Conservation (phyloP, 2,888 invertebrate genomes). For the Drosophila mettleri region DNA sequence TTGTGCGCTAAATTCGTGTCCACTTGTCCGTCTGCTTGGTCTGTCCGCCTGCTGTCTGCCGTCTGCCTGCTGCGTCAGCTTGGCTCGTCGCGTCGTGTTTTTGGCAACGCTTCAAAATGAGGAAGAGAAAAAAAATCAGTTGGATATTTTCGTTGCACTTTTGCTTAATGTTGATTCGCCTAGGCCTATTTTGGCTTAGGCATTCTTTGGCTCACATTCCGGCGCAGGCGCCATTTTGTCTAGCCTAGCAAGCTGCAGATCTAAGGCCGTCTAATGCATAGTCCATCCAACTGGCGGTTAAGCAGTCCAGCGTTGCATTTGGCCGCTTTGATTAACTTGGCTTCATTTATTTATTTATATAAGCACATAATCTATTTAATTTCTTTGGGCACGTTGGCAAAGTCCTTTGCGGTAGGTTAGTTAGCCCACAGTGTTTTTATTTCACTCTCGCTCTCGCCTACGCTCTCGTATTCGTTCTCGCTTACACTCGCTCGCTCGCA, state of each 20-base stretch:
- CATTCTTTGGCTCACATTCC: constrained; percentile 32
- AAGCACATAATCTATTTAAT: constrained; percentile 51
- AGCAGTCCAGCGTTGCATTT: constrained; percentile 10
- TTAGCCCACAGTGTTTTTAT: constrained; percentile 44
- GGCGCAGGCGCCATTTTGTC: constrained; percentile 72
- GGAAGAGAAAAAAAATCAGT: constrained; percentile 32
- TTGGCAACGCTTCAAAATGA: constrained; percentile 64
- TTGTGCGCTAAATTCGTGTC: constrained; percentile 42
- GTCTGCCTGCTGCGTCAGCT: constrained; percentile 34
- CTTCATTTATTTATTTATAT: constrained; percentile 37
- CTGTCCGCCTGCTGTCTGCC: constrained; percentile 6
- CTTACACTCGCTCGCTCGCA: background rate
- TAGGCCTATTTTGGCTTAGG: constrained; percentile 69
- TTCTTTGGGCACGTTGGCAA: constrained; percentile 40
- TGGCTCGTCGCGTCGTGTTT: constrained; percentile 56
- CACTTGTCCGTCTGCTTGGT: constrained; percentile 17
- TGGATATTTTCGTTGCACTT: constrained; percentile 64
- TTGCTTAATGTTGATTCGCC: constrained; percentile 74
- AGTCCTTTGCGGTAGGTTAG: constrained; percentile 73
- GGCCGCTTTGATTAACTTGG: constrained; percentile 34
- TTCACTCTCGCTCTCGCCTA: constrained; percentile 16
- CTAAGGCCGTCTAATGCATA: constrained; percentile 21
- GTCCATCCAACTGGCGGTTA: constrained; percentile 1
- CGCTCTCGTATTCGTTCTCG: background rate
- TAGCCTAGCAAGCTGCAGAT: constrained; percentile 12